phyloP scores from a whole-genome alignment of 2,888 invertebrate species.

The Linhomoeus sp. region DNA sequence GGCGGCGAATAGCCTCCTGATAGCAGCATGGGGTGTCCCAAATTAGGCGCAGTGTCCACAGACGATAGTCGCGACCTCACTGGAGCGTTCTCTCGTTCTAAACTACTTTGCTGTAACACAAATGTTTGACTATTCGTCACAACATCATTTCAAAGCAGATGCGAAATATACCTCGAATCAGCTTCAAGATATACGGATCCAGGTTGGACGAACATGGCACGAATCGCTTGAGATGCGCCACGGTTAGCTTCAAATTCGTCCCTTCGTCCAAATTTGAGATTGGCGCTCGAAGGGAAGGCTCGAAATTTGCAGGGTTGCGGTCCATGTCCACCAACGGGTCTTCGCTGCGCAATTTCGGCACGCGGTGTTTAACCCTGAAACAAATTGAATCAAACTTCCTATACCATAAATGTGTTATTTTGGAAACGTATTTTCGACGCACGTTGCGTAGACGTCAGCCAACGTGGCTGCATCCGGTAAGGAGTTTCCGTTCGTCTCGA shows the following conservation, averaged over 20 bases:
- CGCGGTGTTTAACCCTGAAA: slow-evolving; percentile 40
- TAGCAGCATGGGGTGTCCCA: too few relatives aligned
- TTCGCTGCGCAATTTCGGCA: slow-evolving; percentile 62
- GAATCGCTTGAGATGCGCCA: slow-evolving; percentile 58
- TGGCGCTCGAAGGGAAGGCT: too few relatives aligned
- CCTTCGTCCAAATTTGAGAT: not conserved
- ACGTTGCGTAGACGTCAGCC: not conserved
- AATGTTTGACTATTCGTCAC: too few relatives aligned
- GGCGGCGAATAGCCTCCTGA: too few relatives aligned
- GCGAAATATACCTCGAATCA: slow-evolving; percentile 67
- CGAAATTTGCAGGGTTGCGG: slow-evolving; percentile 78
- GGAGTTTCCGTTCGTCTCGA: slow-evolving; percentile 41
- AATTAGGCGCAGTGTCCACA: too few relatives aligned
- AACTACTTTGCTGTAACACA: too few relatives aligned
- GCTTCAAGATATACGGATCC: slow-evolving; percentile 89
- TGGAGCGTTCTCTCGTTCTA: too few relatives aligned
- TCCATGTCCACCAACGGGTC: slow-evolving; percentile 75
- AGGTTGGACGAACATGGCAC: slow-evolving; percentile 92
- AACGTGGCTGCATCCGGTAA: not conserved
- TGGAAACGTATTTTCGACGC: not conserved
- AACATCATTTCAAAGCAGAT: too few relatives aligned
- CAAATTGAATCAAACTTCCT: slow-evolving; percentile 4
- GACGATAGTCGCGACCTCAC: too few relatives aligned
- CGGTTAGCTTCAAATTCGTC: slow-evolving; percentile 26
- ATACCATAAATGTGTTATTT: not conserved